Evolutionary conservation across 2,113 vertebrate species (phyloP).

Genomic region (Excalfactoria chinensis): DNA sequence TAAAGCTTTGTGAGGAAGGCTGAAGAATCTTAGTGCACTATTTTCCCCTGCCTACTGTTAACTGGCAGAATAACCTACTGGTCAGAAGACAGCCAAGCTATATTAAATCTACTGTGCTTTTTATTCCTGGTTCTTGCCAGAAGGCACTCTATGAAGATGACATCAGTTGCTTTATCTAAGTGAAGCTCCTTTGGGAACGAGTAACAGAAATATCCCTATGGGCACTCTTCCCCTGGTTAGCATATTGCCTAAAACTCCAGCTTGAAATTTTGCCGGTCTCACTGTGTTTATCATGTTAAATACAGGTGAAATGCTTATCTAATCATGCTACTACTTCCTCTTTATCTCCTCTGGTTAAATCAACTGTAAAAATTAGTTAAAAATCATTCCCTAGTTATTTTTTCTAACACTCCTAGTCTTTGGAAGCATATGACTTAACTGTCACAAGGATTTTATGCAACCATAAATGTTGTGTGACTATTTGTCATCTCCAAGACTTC

Average conservation of each 20-base stretch:
- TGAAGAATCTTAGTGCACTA: background rate
- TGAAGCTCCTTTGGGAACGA: constrained; percentile 18
- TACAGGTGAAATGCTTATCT: background rate
- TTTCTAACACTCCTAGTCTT: background rate
- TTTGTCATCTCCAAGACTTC: background rate
- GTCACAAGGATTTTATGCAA: background rate
- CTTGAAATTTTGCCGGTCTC: background rate
- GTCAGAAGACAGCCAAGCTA: background rate
- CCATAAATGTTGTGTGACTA: background rate
- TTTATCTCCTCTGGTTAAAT: constrained; percentile 8
- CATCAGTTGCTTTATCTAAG: background rate
- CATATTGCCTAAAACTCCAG: background rate
- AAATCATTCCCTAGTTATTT: background rate
- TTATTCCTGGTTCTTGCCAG: background rate
- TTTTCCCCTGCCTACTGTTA: background rate
- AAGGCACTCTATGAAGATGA: background rate
- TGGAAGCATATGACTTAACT: background rate
- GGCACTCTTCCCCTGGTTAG: background rate
- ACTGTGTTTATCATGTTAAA: background rate
- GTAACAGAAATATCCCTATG: background rate
- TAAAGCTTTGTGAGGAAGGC: background rate
- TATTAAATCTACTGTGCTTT: background rate
- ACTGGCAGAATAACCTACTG: background rate
- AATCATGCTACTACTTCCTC: background rate
- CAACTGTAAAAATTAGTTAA: background rate